These are phyloP conservation scores for Umimayanthus kanabou DNA, from an alignment of 92 coral and sea anemone species.

Conservation along the genomic window DNA sequence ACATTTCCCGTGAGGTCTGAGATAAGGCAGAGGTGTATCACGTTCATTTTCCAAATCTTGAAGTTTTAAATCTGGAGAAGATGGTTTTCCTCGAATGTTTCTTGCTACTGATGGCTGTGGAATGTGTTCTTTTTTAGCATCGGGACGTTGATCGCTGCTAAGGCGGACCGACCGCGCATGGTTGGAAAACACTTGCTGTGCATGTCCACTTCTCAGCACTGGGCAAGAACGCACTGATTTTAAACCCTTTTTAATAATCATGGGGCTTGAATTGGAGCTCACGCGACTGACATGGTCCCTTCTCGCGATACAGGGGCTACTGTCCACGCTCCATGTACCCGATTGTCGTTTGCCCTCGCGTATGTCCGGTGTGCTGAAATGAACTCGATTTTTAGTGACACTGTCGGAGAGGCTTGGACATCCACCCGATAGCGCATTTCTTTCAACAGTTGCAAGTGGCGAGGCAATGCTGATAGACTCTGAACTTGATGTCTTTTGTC, in stretches of 20 bases:
- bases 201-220: neutral
- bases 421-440: neutral
- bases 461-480: neutral
- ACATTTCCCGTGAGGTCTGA: constrained; percentile 3
- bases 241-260: neutral
- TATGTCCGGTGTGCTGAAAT: constrained; percentile 12
- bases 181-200: neutral
- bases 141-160: neutral
- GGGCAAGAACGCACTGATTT: constrained; percentile 13
- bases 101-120: neutral
- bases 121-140: neutral
- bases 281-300: neutral
- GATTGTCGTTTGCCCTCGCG: neutral
- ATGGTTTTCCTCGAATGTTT: too few species aligned
- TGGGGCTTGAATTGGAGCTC: neutral
- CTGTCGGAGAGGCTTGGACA: neutral
- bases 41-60: neutral
- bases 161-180: neutral
- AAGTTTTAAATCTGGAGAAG: constrained; percentile 1
- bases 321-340: neutral
- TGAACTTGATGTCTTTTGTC: neutral
- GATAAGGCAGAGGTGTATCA: neutral
- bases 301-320: neutral
- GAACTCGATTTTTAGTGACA: constrained; percentile 11
- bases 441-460: neutral